A percentile compares a stretch with the other conserved stretches of the same genome.
Evolutionary conservation across 2,797 vertebrate species (phyloP).

Genomic region (Phalloptychus januarius): DNA sequence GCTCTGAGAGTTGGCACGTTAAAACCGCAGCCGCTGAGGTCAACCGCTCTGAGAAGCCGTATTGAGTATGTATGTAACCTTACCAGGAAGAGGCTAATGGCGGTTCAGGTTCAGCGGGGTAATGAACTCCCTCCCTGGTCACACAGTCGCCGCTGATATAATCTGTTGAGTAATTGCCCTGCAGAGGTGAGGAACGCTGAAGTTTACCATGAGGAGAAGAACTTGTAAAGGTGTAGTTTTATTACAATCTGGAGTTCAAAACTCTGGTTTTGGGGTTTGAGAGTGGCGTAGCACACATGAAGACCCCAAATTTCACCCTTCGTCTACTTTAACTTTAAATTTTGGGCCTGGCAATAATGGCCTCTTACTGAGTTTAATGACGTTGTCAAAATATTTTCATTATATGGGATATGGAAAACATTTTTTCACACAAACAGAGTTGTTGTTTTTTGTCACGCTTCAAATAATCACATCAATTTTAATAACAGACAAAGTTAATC

Average conservation of each 20-base stretch:
- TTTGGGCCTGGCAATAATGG: background rate
- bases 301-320: background rate
- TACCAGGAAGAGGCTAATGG: slow-evolving; percentile 63
- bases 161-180: slow-evolving; percentile 66
- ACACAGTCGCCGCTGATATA: slow-evolving; percentile 60
- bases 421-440: background rate
- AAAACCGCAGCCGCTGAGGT: slow-evolving; percentile 65
- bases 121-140: slow-evolving; percentile 57
- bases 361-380: background rate
- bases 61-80: slow-evolving; percentile 78
- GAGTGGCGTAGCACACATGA: background rate
- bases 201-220: slow-evolving; percentile 13
- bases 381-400: background rate
- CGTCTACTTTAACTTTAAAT: background rate
- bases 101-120: slow-evolving; percentile 65
- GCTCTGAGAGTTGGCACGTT: slow-evolving; percentile 55
- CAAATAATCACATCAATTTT: no score
- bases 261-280: background rate
- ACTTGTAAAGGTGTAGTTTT: background rate
- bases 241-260: background rate
- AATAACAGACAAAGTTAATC: no score
- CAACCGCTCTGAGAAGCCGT: slow-evolving; percentile 72
- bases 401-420: background rate
- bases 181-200: slow-evolving; percentile 56
- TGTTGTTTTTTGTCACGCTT: background rate